Evolutionary conservation across 2,797 vertebrate genomes (phyloP), one percentile per base, ranked within the genome.

Genomic region (Gila robusta): DNA sequence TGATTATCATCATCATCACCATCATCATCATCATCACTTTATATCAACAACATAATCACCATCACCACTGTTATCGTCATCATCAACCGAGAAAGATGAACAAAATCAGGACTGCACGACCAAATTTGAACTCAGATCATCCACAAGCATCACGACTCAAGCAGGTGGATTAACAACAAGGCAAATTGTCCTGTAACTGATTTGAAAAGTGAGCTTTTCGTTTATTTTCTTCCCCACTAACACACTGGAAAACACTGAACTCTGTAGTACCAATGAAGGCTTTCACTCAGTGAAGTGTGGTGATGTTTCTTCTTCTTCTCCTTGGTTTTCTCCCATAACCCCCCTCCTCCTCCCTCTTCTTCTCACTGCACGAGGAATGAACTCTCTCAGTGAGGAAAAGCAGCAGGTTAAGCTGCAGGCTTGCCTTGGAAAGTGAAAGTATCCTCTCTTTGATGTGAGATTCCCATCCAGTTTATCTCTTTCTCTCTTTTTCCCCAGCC

Each of bases 381-480:
- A 90, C 87, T 88, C 87, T 85, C 85, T 86, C 62, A 69, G 76
- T 77, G 83, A 87, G 79, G 76, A 49, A 81, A 87, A 67, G 80
- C 85, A 85, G 83, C 49, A 87, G 89, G 89, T 88, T 88, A 88
- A 73, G 85, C 82, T 79, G 74, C 70, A 85, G 87, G 70, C 79
- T 90, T 83, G 83, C 87, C 76, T 80, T 85, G 77, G 82, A 90
- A 90, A 88, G 74, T 77, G 79, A 83, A 88, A 85, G 83, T 83
- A 87, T 87, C 83, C 85, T 87, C 71, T 66, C 85, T 90, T 88
- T 88, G 89, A 90, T 87, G 87, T 88, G 71, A 71, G 64, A 88
- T 82, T 88, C 79, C 64, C 64, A 87, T 84, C 78, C 74, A 70
- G 66, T 76, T 21, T 52, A 54, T 86, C 49, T 89, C 66, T 79